A percentile compares a stretch with the other conserved stretches of the same genome.
phyloP scores from a whole-genome alignment of 2,888 invertebrate genomes.

The Esperia sulphurella region DNA sequence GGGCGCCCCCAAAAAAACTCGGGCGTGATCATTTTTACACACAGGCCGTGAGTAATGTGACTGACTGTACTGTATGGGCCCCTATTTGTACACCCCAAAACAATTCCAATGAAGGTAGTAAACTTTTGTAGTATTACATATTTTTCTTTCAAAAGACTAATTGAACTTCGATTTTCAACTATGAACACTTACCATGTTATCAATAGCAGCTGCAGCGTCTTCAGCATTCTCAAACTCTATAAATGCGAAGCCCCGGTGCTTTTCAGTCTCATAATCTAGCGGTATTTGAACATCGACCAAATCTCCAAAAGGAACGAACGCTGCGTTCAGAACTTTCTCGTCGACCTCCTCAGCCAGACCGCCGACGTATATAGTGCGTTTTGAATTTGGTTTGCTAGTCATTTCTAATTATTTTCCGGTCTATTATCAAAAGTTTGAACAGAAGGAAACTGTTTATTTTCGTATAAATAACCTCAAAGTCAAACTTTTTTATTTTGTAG shows the following conservation, averaged over 20 bases:
- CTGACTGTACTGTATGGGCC: too few relatives aligned
- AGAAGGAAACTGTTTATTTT: background rate
- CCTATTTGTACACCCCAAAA: too few relatives aligned
- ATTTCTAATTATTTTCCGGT: slow-evolving; percentile 27
- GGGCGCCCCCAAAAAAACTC: too few relatives aligned
- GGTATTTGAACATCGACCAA: slow-evolving; percentile 99
- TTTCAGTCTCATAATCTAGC: slow-evolving; percentile 97
- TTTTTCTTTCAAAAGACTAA: too few relatives aligned
- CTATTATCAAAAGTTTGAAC: background rate
- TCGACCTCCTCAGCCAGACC: slow-evolving; percentile 97
- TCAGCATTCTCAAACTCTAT: slow-evolving; percentile 98
- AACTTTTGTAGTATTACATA: too few relatives aligned
- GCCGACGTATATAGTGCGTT: slow-evolving; percentile 91
- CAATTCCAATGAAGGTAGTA: too few relatives aligned
- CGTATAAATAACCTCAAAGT: background rate
- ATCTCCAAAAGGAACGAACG: slow-evolving; percentile 99
- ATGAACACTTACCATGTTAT: slow-evolving; percentile 94
- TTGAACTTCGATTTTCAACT: too few relatives aligned
- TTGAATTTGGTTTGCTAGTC: slow-evolving; percentile 82
- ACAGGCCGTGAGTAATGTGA: too few relatives aligned
- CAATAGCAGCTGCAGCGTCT: slow-evolving; percentile 99
- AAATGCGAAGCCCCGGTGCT: slow-evolving; percentile 99
- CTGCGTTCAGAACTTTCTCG: slow-evolving; percentile 96
- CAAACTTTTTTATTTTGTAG: too few relatives aligned
- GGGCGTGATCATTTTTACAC: too few relatives aligned